Conservation (phyloP, 2,888 invertebrate species). For the Operophtera brumata region DNA sequence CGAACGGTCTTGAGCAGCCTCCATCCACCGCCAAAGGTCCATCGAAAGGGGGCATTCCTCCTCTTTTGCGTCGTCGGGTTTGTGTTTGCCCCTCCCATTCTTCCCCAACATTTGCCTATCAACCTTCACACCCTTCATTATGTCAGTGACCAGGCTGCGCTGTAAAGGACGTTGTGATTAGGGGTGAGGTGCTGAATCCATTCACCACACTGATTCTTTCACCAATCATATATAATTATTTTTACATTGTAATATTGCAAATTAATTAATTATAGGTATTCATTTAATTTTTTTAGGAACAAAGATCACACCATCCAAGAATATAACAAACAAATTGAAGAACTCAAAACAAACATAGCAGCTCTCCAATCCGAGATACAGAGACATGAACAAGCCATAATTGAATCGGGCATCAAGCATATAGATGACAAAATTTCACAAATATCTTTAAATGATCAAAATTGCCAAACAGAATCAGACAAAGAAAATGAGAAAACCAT, state of each 20-base stretch:
- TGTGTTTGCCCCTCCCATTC: no score
- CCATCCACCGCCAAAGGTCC: no score
- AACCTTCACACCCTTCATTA: no score
- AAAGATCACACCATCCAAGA: constrained; percentile 70
- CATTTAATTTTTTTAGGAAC: constrained; percentile 48
- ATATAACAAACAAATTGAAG: constrained; percentile 71
- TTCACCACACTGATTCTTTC: no score
- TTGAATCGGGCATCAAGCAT: constrained; percentile 31
- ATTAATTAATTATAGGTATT: not conserved
- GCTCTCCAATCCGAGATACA: constrained; percentile 50
- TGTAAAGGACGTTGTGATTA: no score
- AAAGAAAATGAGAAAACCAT: constrained; percentile 32
- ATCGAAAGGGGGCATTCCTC: no score
- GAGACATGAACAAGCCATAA: constrained; percentile 32
- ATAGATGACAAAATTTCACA: constrained; percentile 37
- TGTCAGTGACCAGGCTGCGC: no score
- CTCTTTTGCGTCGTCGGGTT: no score
- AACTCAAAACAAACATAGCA: constrained; percentile 62
- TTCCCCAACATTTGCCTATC: no score
- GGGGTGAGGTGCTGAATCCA: no score
- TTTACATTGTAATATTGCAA: not conserved
- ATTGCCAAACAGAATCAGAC: constrained; percentile 11
- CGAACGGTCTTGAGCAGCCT: no score
- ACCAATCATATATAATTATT: no score
- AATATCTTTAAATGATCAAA: constrained; percentile 26